These are phyloP conservation scores for Cyprinella venusta DNA, from an alignment of 2,797 vertebrate genomes.

Conservation along the genomic window DNA sequence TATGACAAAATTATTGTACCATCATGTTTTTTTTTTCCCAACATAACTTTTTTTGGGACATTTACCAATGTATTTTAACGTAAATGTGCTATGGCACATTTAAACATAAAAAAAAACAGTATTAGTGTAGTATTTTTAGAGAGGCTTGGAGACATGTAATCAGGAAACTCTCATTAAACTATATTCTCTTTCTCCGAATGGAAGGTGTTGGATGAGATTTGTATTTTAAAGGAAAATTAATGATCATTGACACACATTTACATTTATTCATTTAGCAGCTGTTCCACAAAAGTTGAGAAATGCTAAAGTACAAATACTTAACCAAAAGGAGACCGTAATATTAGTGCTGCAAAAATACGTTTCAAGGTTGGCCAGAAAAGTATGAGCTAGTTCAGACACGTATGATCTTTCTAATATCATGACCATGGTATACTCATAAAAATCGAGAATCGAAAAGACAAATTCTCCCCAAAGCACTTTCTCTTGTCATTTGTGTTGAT, in stretches of 20 bases:
- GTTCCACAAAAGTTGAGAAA: background rate
- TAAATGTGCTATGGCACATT: background rate
- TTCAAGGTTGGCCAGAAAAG: constrained; percentile 2
- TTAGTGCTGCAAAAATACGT: background rate
- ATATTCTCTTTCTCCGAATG: background rate
- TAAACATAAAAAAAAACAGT: background rate
- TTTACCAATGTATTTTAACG: background rate
- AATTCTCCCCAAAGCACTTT: constrained; percentile 52
- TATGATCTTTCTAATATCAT: background rate
- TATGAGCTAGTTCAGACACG: background rate
- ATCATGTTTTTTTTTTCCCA: too few species aligned
- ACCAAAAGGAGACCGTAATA: background rate
- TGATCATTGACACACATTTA: constrained; percentile 1
- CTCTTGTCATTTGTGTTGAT: constrained; percentile 38
- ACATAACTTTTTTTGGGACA: background rate
- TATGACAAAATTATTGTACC: background rate
- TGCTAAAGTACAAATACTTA: background rate
- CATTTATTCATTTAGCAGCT: constrained; percentile 28
- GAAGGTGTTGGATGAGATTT: constrained; percentile 15
- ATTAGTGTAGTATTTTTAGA: background rate
- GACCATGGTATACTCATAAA: constrained; percentile 36
- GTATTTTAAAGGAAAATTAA: background rate
- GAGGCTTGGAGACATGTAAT: background rate
- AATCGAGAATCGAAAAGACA: constrained; percentile 13
- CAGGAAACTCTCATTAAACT: background rate